These are phyloP conservation scores for Scyliorhinus canicula DNA, from an alignment of 2,797 vertebrate species.

Conservation along the genomic window DNA sequence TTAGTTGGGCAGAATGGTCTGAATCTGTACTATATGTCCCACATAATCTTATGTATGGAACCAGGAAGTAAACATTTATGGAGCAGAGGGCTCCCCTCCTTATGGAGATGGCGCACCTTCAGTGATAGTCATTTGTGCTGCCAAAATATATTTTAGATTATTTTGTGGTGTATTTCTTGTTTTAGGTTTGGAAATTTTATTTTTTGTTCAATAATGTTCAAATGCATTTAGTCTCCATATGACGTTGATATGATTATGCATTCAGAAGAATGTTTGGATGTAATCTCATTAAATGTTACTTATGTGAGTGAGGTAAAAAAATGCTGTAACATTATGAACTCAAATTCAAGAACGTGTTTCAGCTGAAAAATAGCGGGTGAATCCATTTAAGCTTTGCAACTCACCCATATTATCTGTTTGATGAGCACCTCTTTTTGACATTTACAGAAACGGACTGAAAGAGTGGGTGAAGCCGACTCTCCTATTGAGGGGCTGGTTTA, in stretches of 20 bases:
- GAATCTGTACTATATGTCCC: not conserved
- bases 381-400: not conserved
- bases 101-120: not conserved
- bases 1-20: not conserved
- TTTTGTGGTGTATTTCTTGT: not conserved
- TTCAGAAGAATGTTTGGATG: not conserved
- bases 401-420: not conserved
- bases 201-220: not conserved
- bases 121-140: not conserved
- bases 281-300: not conserved
- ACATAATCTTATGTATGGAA: not conserved
- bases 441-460: not conserved
- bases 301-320: not conserved
- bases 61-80: not conserved
- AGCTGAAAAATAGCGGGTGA: not conserved
- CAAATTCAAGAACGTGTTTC: not conserved
- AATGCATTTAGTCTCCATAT: not conserved
- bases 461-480: not conserved
- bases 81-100: not conserved
- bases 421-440: not conserved
- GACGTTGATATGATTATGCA: not conserved
- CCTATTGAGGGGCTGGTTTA: too few relatives aligned
- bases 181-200: not conserved
- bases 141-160: not conserved
- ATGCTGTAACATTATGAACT: not conserved